Evolutionary conservation across 2,797 vertebrate species (phyloP).

Genomic region (Coregonus sp.): DNA sequence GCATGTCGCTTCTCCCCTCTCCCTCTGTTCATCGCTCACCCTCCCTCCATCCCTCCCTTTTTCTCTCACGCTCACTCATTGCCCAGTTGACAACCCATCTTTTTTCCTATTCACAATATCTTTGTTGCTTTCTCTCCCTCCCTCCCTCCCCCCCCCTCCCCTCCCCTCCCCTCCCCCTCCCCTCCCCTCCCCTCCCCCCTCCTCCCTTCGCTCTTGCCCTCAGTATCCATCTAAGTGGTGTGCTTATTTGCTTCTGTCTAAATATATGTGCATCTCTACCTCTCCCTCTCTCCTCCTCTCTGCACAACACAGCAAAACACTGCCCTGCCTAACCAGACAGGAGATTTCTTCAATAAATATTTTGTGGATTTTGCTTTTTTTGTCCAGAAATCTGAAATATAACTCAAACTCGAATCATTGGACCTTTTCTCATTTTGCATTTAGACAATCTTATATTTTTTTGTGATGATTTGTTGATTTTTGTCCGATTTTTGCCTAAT

Average conservation of each 20-base stretch:
- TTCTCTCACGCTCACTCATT: conserved; percentile 22
- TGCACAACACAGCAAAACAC: conserved; percentile 36
- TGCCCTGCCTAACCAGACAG: conserved; percentile 43
- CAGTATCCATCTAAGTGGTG: conserved; percentile 49
- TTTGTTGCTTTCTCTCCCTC: conserved; percentile 50
- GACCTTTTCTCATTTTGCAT: conserved; percentile 20
- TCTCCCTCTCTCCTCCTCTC: conserved; percentile 42
- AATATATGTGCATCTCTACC: conserved; percentile 59
- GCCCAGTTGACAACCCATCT: conserved; percentile 58
- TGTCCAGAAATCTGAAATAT: conserved; percentile 15
- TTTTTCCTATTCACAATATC: conserved; percentile 53
- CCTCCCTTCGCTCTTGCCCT: conserved; percentile 20
- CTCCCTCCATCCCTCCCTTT: conserved; percentile 43
- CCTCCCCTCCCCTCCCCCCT: conserved; percentile 46
- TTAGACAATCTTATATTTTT: conserved; percentile 18
- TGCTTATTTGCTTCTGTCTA: conserved; percentile 48
- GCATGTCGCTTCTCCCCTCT: neutral
- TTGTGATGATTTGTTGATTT: conserved; percentile 10
- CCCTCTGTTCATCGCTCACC: neutral
- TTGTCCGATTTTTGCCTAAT: conserved; percentile 42
- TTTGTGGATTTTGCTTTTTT: conserved; percentile 48
- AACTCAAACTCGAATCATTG: conserved; percentile 13
- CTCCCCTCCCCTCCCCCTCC: conserved; percentile 34
- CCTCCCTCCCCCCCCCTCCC: conserved; percentile 38
- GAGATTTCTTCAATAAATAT: conserved; percentile 53